Evolutionary conservation across 2,888 invertebrate species (phyloP), one percentile per base, ranked within the genome.

Genomic region (Drosophila cognata): DNA sequence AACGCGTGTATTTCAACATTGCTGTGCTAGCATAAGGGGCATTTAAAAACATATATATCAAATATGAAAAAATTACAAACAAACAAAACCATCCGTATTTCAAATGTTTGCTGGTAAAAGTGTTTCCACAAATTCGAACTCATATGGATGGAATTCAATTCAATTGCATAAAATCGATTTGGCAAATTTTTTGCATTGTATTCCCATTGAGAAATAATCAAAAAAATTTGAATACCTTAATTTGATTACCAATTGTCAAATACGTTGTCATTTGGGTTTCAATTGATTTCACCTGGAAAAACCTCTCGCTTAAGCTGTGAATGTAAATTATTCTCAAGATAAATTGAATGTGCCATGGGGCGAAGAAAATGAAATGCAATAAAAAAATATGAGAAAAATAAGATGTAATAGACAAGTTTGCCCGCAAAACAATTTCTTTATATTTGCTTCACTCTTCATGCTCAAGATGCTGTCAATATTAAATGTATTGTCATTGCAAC

Each of bases 401-500:
- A 43, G 55, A 64, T 52, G 41, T 61, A 51, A 64, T 29, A 51
- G 55, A 64, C 71, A 79, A 50, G 66, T 74, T 79, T 33, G 56
- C 56, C 62, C 67, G 36, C 59, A 64, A 72, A 74, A 73, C 83
- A 77, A 83, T 77, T 70, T 81, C 66, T 66, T 55, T 55, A 69
- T 52, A 64, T 70, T 52, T 46, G 64, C 64, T 43, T 53, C 57
- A 31, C 35, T 68, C 25, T 63, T 52, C 56, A 31, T n/a, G 16
- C 4, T 31, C 31, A 25, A 43, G 43, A 36, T 72, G 65, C 61
- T 72, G 74, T 55, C 88, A 82, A 75, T 81, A 78, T 81, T 75
- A 78, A 75, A 71, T 84, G 81, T 81, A 84, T 89, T 85, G 89
- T 87, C 84, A 87, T 84, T 80, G 77, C 58, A 56, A 65, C 67